Conservation (phyloP, 64 coral and sea anemone genomes). For the Porites australiensis region DNA sequence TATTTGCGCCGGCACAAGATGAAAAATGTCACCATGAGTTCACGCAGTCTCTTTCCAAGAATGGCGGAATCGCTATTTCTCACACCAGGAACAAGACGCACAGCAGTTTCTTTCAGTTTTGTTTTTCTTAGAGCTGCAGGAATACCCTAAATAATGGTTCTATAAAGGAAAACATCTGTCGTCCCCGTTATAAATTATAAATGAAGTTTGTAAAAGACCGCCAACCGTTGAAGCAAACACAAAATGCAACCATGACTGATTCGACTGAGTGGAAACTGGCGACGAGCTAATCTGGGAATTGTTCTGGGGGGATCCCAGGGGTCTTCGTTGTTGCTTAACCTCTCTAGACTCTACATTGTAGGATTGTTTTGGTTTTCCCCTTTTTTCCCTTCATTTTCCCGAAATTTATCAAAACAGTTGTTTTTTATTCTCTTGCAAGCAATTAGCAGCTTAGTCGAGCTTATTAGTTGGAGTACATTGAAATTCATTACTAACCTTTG, state of each 20-base stretch:
- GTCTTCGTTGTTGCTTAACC: background rate
- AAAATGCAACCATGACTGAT: background rate
- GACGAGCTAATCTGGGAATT: background rate
- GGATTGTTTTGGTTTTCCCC: background rate
- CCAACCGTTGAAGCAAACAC: slow-evolving; percentile 63
- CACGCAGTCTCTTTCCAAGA: background rate
- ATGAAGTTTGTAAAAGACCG: slow-evolving; percentile 82
- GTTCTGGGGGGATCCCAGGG: background rate
- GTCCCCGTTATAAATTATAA: slow-evolving; percentile 62
- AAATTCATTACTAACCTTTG: too few relatives aligned
- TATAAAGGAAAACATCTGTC: slow-evolving; percentile 61
- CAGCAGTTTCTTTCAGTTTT: background rate
- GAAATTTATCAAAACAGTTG: background rate
- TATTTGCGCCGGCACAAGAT: background rate
- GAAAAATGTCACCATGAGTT: background rate
- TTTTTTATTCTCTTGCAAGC: background rate
- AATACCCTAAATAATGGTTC: slow-evolving; percentile 15
- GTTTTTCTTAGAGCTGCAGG: background rate
- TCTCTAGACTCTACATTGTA: too few relatives aligned
- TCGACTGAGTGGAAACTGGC: background rate
- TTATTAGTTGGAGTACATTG: too few relatives aligned
- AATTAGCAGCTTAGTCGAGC: background rate
- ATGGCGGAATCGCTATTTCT: background rate
- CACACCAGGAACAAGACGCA: background rate
- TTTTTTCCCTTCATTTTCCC: too few relatives aligned